Base-by-base conservation (phyloP, 2,113 vertebrate genomes). In the Pseudorectes ferrugineus region DNA sequence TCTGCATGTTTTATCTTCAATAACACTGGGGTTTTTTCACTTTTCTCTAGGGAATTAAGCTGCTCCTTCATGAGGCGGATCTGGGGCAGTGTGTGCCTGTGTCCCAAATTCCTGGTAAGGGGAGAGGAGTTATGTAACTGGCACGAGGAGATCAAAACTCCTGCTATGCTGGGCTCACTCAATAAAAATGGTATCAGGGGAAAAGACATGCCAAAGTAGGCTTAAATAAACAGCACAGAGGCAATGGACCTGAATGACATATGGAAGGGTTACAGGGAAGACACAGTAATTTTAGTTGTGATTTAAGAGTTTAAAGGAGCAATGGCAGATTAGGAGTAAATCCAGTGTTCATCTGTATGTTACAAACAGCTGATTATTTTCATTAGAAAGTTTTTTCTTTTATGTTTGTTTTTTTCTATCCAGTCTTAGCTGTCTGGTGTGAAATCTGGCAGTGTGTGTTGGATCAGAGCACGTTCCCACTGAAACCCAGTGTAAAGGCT, bases 141-240 rank as follows among this genome's bases (percentile, higher is more conserved):
- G 28, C 72, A 87, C 13, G 6, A 90, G 72, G 76, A 79, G 61
- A 91, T 80, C 57, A 86, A 79, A 80, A 77, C 94, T 92, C 76
- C 87, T 77, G 28, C 31, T 52, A 0, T 63, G 52, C 52, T 92
- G 79, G 82, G 45, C 71, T 94, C 59, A 16, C 52, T 61, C 59
- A 48, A 19, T 59, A 54, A 26, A 89, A 80, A 42, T 4, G 20
- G 48, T 82, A 31, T 88, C 54, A 3, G 80, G 67, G 86, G 84
- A 96, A 87, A 31, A 88, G 46, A 84, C 58, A 19, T 3, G 6
- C 14, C 66, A 80, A 40, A 52, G 74, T 43, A 61, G 28, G 23
- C 85, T 96, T 82, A 81, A 63, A 95, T 81, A 91, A 82, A 76
- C 6, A 84, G 79, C 51, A 66, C 78, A 85, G 67, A 81, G 79